phyloP scores from a whole-genome alignment of 2,888 invertebrate species.

The Nemotelus pantherinus region DNA sequence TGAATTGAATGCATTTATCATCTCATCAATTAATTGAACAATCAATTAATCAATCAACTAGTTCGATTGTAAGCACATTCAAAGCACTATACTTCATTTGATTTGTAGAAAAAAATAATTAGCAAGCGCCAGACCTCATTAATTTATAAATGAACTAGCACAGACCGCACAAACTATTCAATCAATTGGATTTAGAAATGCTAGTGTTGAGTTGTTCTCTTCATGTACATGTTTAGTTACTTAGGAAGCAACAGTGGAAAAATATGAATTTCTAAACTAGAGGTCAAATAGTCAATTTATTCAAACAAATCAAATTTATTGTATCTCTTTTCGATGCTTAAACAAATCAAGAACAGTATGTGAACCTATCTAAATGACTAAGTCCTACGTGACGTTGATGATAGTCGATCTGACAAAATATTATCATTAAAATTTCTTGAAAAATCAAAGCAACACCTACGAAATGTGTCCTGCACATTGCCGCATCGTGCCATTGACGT shows the following conservation, averaged over 20 bases:
- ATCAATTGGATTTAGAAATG: too few relatives aligned
- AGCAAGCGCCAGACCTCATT: slow-evolving; percentile 33
- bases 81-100: background rate
- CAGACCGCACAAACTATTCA: background rate
- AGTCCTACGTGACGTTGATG: slow-evolving; percentile 27
- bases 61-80: background rate
- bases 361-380: background rate
- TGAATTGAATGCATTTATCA: background rate
- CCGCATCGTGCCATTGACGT: slow-evolving; percentile 20
- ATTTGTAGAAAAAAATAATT: slow-evolving; percentile 22
- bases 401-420: slow-evolving; percentile 26
- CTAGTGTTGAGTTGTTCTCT: too few relatives aligned
- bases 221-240: too few relatives aligned
- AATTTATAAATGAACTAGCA: slow-evolving; percentile 19
- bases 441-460: slow-evolving; percentile 21
- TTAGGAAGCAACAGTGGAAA: too few relatives aligned
- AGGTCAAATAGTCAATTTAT: too few relatives aligned
- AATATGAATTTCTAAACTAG: too few relatives aligned
- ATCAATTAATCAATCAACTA: slow-evolving; percentile 28
- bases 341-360: background rate
- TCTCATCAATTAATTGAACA: background rate
- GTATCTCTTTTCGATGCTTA: background rate
- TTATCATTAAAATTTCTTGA: slow-evolving; percentile 36
- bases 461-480: background rate
- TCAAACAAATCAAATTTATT: background rate